phyloP scores from a whole-genome alignment of 2,113 vertebrate genomes.

The Urocolius indicus region DNA sequence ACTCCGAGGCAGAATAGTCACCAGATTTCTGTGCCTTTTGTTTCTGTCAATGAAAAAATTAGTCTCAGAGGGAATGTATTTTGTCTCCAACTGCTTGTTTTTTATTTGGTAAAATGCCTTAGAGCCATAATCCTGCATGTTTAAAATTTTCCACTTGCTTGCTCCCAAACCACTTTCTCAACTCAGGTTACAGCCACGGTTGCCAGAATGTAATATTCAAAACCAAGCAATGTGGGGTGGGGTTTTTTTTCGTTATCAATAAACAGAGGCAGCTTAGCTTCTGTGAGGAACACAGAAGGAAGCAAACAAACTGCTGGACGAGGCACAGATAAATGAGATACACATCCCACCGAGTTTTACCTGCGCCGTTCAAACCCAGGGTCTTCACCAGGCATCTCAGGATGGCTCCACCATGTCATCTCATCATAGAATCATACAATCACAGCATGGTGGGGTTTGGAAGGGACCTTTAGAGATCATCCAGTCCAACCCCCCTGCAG shows the following conservation, averaged over 20 bases:
- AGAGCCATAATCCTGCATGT: background rate
- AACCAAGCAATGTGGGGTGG: background rate
- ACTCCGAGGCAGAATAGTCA: background rate
- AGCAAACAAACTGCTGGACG: background rate
- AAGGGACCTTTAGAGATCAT: no score
- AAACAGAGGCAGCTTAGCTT: background rate
- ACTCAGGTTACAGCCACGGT: rapidly evolving
- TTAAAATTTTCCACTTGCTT: background rate
- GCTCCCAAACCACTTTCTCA: background rate
- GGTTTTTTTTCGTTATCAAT: background rate
- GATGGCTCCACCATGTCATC: no score
- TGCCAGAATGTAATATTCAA: background rate
- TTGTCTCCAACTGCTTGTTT: background rate
- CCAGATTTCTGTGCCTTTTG: background rate
- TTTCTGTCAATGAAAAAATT: background rate
- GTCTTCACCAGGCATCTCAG: background rate
- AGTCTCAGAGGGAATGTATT: background rate
- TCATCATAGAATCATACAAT: no score
- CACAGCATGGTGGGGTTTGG: no score
- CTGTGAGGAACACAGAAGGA: rapidly evolving
- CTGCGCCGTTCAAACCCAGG: rapidly evolving
- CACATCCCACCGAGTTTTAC: background rate
- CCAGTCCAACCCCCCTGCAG: no score
- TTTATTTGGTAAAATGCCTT: background rate
- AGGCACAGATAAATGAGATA: background rate